Evolutionary conservation across 2,113 vertebrate species (phyloP), one percentile per base, ranked within the genome.

Genomic region (Pardalotus punctatus): DNA sequence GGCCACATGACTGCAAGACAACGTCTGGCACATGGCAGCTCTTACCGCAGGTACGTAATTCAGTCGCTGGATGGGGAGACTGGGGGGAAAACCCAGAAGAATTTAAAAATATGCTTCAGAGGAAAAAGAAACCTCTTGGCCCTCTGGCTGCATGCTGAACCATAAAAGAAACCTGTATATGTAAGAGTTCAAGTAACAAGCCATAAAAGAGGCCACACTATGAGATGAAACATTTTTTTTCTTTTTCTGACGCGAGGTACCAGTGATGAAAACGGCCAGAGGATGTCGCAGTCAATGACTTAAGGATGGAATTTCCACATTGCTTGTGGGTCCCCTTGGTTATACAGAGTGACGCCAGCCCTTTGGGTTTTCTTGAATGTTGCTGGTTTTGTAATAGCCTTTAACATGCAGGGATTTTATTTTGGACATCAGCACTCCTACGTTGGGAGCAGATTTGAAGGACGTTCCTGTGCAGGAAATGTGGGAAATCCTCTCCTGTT

Each of bases 231-330:
- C 81, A 14, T 24, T 40, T 38, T 76, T 43, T 70, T 51, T 53
- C 20, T 61, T 76, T 67, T 81, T 74, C 73, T 94, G 29, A 70
- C 3, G 0, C 70, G 58, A 72, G 20, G 71, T 64, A 65, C 54
- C 51, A 61, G 51, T 91, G 88, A 74, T 94, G 93, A 95, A 94
- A 97, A 81, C 81, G 88, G 81, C 88, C 47, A 2, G 92, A 88
- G 85, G 91, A 92, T 92, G 95, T 93, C 69, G 2, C 93, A 96
- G 81, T 50, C 0, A 31, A 14, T 96, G 96, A 96, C 92, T 90
- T 90, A 54, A 95, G 79, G 90, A 88, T 88, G 96, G 95, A 94
- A 94, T 96, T 97, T 96, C 96, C 96, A 90, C 93, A 86, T 48
- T 60, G 47, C 81, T 85, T 64, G 67, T 86, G 71, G 47, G 81